These are phyloP conservation scores for Spea hammondii DNA, from an alignment of 2,797 vertebrate species.

Conservation along the genomic window DNA sequence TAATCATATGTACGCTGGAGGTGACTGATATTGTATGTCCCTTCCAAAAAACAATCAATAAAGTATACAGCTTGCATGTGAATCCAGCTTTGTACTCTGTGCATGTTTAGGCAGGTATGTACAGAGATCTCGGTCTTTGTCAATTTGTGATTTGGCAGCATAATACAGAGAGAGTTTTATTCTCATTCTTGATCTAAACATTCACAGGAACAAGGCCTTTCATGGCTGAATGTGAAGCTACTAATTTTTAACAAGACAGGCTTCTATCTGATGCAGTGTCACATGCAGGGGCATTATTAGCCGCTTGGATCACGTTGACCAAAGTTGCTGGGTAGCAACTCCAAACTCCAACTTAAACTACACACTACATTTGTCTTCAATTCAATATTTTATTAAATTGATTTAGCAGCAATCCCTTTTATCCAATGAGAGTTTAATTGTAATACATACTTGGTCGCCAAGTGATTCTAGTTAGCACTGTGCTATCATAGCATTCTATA, in stretches of 20 bases:
- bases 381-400: too few species aligned
- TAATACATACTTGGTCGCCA: too few species aligned
- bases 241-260: neutral
- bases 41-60: neutral
- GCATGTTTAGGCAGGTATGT: conserved; percentile 23
- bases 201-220: neutral
- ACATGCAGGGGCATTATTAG: too few species aligned
- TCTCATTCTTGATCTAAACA: neutral
- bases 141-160: conserved; percentile 25
- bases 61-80: conserved; percentile 12
- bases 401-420: too few species aligned
- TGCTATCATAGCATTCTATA: too few species aligned
- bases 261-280: too few species aligned
- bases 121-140: conserved; percentile 5
- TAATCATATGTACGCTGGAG: neutral
- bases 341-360: too few species aligned
- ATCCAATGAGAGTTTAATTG: too few species aligned
- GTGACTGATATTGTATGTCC: neutral
- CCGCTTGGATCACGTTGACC: too few species aligned
- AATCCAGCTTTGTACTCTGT: conserved; percentile 29
- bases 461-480: too few species aligned
- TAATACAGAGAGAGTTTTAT: conserved; percentile 16
- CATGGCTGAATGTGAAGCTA: neutral
- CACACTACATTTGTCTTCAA: too few species aligned
- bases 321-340: too few species aligned